Base-by-base conservation (phyloP, 2,113 vertebrate genomes). In the Oreocharis arfaki region DNA sequence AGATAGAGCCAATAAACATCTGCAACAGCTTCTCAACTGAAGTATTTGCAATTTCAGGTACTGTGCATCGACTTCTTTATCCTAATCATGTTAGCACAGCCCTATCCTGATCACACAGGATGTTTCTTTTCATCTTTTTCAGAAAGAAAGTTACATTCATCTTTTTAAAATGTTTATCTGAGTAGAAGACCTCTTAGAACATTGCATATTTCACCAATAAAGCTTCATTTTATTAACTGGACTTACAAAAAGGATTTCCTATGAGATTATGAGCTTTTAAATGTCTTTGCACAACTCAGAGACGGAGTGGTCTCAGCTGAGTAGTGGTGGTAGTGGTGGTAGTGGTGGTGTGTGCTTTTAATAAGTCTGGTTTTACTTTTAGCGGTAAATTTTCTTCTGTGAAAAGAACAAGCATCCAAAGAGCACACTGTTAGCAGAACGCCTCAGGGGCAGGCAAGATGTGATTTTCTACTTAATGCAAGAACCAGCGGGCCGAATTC, bases 381-480 rank as follows among this genome's bases (percentile, higher is more conserved):
- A 80, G 68, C 56, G 93, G 81, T 86, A 90, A 89, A 84, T 96
- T 79, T 95, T 44, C 39, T n/a, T n/a, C 82, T 74, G 35, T 87
- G 60, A 76, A 90, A 84, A 65, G 26, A 87, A 44, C 39, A 83
- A 71, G 47, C 16, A 44, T 50, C 65, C 61, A 87, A 95, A 77
- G 27, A 63, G 39, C 75, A 60, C 49, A 59, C 81, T 78, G 93
- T 93, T 70, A 94, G 76, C 32, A 91, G 71, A 95, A 77, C 2
- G 46, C 90, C 76, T 89, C 71, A 53, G 46, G 60, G 53, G 16
- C 49, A 77, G 46, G 53, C 21, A 15, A 69, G n/a, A 77, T 90
- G 39, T 88, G 73, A 84, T 94, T 95, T 96, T 92, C 84, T 93
- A 13, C 46, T 80, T 90, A 84, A 91, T 52, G 70, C 32, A 90